Evolutionary conservation across 2,797 vertebrate genomes (phyloP), one percentile per base, ranked within the genome.

Genomic region (Anolis apletophallus): DNA sequence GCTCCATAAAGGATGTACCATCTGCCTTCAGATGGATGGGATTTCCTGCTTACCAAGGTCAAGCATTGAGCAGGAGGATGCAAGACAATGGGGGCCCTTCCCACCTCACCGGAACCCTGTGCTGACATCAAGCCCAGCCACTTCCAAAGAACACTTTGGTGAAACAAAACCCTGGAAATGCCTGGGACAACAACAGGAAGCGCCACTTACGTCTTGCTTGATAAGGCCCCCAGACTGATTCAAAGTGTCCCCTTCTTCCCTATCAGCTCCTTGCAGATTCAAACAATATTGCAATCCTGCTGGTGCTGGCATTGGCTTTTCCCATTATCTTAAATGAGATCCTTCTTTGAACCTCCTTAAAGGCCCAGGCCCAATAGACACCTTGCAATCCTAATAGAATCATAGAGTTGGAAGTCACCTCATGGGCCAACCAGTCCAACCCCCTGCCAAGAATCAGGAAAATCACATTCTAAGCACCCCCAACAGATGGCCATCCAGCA

Each of bases 121-220:
- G 59, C 57, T 59, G 83, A 85, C 79, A 82, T 85, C 40, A 77
- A 61, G 81, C 54, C 72, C 75, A 12, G 69, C 5, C 69, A 50
- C 80, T 89, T 89, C 84, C 88, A 83, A 5, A n/a, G 69, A 79
- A 55, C 23, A 11, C 67, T 79, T 74, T 69, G 75, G 80, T 9
- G 52, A 40, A 80, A 86, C 85, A 89, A 89, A 86, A 68, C 84
- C 84, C 76, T 79, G 88, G 88, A 89, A 89, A 83, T n/a, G 69
- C 57, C 84, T 79, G 85, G 26, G 85, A 86, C 85, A 86, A 89
- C 84, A 89, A 89, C 88, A 89, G 88, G 88, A 89, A 89, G 76
- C 23, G 6, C 29, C 69, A 34, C 69, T 83, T 54, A 79, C 59
- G 75, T 34, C 59, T 57, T n/a, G 52, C 12, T 69, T 59, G 88